These are phyloP conservation scores for Drosophila stalkeri DNA, from an alignment of 2,888 invertebrate genomes.

Conservation along the genomic window DNA sequence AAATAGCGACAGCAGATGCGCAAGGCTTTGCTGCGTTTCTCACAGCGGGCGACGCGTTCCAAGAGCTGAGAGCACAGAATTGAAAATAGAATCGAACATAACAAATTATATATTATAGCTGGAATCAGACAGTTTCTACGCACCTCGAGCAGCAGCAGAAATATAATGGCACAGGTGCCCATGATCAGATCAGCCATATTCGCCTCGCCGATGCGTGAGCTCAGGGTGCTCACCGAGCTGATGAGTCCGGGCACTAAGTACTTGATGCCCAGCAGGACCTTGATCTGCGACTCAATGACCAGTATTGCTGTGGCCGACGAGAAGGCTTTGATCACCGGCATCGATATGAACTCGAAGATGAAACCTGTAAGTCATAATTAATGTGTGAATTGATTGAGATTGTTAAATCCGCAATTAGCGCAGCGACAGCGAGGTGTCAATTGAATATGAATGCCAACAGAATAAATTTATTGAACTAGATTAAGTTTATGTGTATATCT, in stretches of 20 bases:
- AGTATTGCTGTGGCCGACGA: constrained; percentile 93
- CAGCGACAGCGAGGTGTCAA: constrained; percentile 23
- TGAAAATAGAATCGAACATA: not conserved
- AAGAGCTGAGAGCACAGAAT: constrained; percentile 86
- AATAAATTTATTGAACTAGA: constrained; percentile 30
- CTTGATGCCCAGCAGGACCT: constrained; percentile 90
- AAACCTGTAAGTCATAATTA: constrained; percentile 87
- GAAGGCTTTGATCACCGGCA: constrained; percentile 94
- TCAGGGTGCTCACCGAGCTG: constrained; percentile 87
- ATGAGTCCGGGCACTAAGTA: constrained; percentile 89
- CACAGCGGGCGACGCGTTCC: constrained; percentile 86
- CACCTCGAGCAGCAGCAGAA: constrained; percentile 90
- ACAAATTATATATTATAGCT: not conserved
- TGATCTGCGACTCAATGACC: constrained; percentile 91
- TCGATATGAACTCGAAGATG: constrained; percentile 93
- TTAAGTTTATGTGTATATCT: constrained; percentile 23
- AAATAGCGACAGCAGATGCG: constrained; percentile 89
- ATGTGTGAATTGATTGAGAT: constrained; percentile 8
- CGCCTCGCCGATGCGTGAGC: constrained; percentile 86
- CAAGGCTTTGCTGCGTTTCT: constrained; percentile 81
- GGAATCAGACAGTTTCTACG: constrained; percentile 10
- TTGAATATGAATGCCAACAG: constrained; percentile 16
- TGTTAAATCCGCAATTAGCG: constrained; percentile 18
- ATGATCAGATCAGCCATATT: constrained; percentile 88
- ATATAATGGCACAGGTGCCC: constrained; percentile 88